Percentiles rank a stretch among this genome's conserved stretches.
Conservation (phyloP, 1,140 invertebrate species). For the Zaprionus taronus region DNA sequence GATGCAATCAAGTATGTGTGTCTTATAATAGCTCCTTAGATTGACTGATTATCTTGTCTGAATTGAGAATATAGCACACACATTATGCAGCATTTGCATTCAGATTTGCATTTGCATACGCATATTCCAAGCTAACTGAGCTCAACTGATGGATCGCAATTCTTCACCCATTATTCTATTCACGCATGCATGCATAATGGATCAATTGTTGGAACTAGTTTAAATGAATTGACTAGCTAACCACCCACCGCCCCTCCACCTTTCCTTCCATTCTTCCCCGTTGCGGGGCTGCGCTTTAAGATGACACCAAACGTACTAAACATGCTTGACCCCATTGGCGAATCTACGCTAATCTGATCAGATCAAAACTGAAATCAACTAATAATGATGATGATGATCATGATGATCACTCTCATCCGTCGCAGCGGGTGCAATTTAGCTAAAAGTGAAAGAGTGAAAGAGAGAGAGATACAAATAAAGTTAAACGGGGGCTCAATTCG, state of each 20-base stretch:
- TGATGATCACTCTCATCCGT: constrained; percentile 4
- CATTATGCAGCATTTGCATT: background rate
- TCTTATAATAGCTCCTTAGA: background rate
- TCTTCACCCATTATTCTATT: background rate
- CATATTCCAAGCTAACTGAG: background rate
- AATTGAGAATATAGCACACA: background rate
- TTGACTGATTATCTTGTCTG: background rate
- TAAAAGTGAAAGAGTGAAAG: background rate
- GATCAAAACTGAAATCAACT: constrained; percentile 39
- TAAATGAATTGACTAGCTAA: constrained; percentile 2
- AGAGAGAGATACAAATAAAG: constrained; percentile 10
- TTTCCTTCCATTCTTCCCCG: too few species aligned
- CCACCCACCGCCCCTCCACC: background rate
- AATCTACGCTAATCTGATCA: constrained; percentile 67
- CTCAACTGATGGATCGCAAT: background rate
- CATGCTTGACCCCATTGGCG: constrained; percentile 19
- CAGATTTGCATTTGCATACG: background rate
- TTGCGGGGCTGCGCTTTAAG: background rate
- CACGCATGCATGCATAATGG: constrained; percentile 4
- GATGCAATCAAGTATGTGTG: too few species aligned
- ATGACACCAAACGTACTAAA: background rate
- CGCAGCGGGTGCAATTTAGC: background rate
- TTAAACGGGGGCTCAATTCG: constrained; percentile 23
- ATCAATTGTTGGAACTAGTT: background rate
- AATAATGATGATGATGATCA: background rate